phyloP scores from a whole-genome alignment of 2,888 invertebrate species.

The Anagyrus pseudococci region DNA sequence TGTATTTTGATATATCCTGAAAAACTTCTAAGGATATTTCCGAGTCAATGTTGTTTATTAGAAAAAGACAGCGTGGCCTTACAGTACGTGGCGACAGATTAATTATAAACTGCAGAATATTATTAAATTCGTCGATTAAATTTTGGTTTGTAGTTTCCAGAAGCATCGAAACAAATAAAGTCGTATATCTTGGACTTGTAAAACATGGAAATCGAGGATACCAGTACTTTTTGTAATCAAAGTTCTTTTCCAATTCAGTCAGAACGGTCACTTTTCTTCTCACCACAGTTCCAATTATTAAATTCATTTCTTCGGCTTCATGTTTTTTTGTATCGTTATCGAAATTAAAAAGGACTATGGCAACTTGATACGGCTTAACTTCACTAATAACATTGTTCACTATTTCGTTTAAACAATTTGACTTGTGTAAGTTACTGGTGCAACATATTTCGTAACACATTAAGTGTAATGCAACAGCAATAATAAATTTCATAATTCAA shows the following conservation, averaged over 20 bases:
- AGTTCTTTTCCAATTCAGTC: background rate
- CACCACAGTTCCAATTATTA: background rate
- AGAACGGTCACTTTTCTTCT: background rate
- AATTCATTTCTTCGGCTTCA: background rate
- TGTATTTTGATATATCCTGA: background rate
- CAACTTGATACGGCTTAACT: constrained; percentile 3
- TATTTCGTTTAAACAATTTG: background rate
- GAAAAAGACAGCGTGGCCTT: constrained; percentile 6
- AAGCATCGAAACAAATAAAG: constrained; percentile 4
- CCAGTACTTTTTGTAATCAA: background rate
- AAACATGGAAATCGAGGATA: background rate
- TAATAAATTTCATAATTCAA: background rate
- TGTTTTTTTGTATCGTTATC: background rate
- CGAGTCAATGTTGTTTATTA: constrained; percentile 3
- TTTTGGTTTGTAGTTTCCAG: background rate
- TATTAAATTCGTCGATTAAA: background rate
- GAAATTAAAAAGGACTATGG: background rate
- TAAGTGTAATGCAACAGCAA: background rate
- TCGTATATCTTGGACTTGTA: constrained; percentile 5
- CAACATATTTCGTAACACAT: background rate
- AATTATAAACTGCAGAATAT: constrained; percentile 4
- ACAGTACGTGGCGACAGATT: constrained; percentile 8
- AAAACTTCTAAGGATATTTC: background rate
- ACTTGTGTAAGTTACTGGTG: background rate
- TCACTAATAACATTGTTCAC: background rate